Evolutionary conservation across 2,113 vertebrate genomes (phyloP), one percentile per base, ranked within the genome.

Genomic region (Rhodinocichla rosea): DNA sequence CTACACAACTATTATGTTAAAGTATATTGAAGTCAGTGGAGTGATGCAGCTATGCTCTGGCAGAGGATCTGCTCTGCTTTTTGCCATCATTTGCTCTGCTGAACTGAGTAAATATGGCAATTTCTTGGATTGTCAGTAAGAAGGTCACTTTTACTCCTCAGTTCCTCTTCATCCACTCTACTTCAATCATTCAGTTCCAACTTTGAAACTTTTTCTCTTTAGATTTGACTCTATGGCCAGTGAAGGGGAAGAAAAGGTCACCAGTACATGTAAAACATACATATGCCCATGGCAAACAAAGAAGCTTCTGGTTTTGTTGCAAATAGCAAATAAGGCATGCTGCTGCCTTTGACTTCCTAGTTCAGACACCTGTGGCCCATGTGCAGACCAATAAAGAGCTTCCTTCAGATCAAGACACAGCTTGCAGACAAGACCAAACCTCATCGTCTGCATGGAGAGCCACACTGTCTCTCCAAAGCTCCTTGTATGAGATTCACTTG

Each of bases 71-170:
- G 62, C 74, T 91, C 59, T 2, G 6, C 57, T 89, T 91, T 96
- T 92, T 90, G 84, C 93, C 84, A 92, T 96, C 87, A 90, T 96
- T 94, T 95, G 91, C 89, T 96, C 87, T 95, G 83, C 78, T 95
- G 91, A 95, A 59, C 86, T 91, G 94, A 76, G 74, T 85, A 94
- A 95, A 91, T 85, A 91, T 67, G 57, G 62, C 74, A 87, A 85
- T 95, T 92, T 94, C 42, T 95, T 94, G 50, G 53, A 65, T 16
- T 92, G 67, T 85, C 78, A 70, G 70, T 40, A 55, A 76, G 69
- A 93, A 94, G 90, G 90, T 95, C 87, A 91, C 87, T 92, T 94
- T 95, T 96, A 89, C 89, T 94, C 57, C 84, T 94, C 85, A 57
- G 12, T 85, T 92, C 37, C 44, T 92, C 40, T n/a, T 85, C 10